Base-by-base conservation (phyloP, 2,888 invertebrate species). In the Cylloceria caligata region DNA sequence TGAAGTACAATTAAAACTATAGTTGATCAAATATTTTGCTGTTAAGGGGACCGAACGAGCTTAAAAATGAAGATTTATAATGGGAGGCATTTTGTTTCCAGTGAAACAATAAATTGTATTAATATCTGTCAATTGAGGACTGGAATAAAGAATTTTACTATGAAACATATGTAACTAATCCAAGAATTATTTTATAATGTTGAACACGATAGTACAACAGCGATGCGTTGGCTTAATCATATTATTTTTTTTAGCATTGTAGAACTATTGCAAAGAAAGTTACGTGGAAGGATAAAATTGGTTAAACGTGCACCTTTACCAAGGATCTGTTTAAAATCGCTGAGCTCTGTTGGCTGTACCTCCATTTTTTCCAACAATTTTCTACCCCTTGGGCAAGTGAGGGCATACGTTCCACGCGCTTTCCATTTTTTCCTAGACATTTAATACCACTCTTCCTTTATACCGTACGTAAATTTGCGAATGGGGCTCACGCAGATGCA, bases 351-450 rank as follows among this genome's bases (percentile, higher is more conserved):
- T 19, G 19, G 0, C 39, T 36, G 30, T n/a, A 2, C 60, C 7
- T 11, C n/a, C 45, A 11, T 9, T 19, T 36, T 39, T 64, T 39
- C 47, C 36, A 39, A 65, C 55, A 74, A 52, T 74, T 39, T 65
- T 65, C 65, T 34, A 42, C 52, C 39, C 55, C 57, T 60, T 19
- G 13, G 42, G 11, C 30, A 19, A 11, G 45, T 30, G 34, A 27
- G 57, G 42, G 36, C n/a, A n/a, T n/a, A n/a, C n/a, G n/a, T 64
- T 34, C 62, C 67, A 67, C 49, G 19, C 49, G 67, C 67, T 69
- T 77, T 77, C 68, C 77, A 81, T 68, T 78, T 69, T 78, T 78
- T 27, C 49, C 9, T 49, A 62, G 47, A 78, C 69, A 64, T 81
- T 81, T 60, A 71, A 73, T 74, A 42, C 67, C 49, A 36, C 69